Base-by-base conservation (phyloP, 1,140 invertebrate genomes). In the Pseudobourletiella spinata region DNA sequence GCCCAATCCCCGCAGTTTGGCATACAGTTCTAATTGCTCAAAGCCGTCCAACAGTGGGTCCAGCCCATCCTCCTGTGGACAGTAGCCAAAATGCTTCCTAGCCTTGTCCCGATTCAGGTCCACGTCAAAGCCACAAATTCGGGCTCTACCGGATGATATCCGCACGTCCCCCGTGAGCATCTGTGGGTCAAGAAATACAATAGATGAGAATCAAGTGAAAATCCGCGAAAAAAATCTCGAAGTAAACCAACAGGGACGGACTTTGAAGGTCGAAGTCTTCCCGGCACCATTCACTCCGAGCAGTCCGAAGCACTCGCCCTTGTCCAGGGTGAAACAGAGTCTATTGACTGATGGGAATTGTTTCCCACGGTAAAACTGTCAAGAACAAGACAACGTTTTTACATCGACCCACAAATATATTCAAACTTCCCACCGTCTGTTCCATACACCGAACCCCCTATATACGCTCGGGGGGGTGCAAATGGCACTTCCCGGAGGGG, bases 191-290 rank as follows among this genome's bases (percentile, higher is more conserved):
- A n/a, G n/a, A n/a, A n/a, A n/a, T n/a, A n/a, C n/a, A n/a, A n/a
- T n/a, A n/a, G n/a, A n/a, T n/a, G n/a, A n/a, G n/a, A n/a, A n/a
- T n/a, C n/a, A n/a, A n/a, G n/a, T n/a, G n/a, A n/a, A n/a, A n/a
- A n/a, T n/a, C n/a, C n/a, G n/a, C n/a, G n/a, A n/a, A n/a, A n/a
- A n/a, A n/a, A n/a, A n/a, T n/a, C n/a, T n/a, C n/a, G n/a, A n/a
- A n/a, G n/a, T n/a, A n/a, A n/a, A n/a, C n/a, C n/a, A 44, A 14
- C 16, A 42, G 24, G 25, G 2, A 24, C 8, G 50, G 11, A 83
- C 83, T 70, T 85, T 85, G 68, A 95, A 94, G 4, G 88, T 92
- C 14, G 88, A 88, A 3, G 90, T 91, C 77, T 95, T 95, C 3
- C 92, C 92, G 3, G 92, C 91, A 0, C 91, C 92, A 71, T 87